Evolutionary conservation across 2,888 invertebrate species (phyloP), one percentile per base, ranked within the genome.

Genomic region (Chrysomela aeneicollis): DNA sequence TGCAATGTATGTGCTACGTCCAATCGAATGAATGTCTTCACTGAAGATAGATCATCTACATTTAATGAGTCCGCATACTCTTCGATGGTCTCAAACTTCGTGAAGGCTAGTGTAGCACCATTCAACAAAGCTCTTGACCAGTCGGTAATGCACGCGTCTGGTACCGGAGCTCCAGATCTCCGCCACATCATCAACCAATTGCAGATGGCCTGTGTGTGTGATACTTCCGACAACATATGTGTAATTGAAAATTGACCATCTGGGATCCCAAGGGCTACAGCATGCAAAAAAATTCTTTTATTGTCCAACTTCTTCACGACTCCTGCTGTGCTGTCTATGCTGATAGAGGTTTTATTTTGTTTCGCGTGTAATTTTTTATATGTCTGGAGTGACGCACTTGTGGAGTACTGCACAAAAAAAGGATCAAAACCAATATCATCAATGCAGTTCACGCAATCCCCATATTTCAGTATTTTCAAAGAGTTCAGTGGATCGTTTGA

Each of bases 341-440:
- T 10, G 2, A 51, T 26, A 26, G 26, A 51, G 9, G 15, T 26
- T 21, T 50, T 50, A 22, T n/a, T 17, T 1, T 3, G 26, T 26
- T n/a, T 26, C 12, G 51, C 15, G 17, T 26, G 26, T 26, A 51
- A 1, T 15, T 51, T 51, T 30, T 26, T 5, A 8, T 51, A 51
- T 12, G 22, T 26, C n/a, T 26, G 51, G 2, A 51, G 30, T 4
- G 26, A n/a, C 12, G 12, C 26, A 26, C n/a, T 51, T 12, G 51
- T 51, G 30, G n/a, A 15, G 26, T 51, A 51, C 26, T 51, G 51
- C n/a, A 51, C 51, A n/a, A 51, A 51, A 22, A 51, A 51, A 5
- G 51, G 51, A 30, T 51, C 51, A 26, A 17, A 26, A 1, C 51
- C 51, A 26, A 51, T 51, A 17, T 51, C 51, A 10, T 51, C 26